Evolutionary conservation across 2,888 invertebrate genomes (phyloP).

Genomic region (Chymomyza procnemis): DNA sequence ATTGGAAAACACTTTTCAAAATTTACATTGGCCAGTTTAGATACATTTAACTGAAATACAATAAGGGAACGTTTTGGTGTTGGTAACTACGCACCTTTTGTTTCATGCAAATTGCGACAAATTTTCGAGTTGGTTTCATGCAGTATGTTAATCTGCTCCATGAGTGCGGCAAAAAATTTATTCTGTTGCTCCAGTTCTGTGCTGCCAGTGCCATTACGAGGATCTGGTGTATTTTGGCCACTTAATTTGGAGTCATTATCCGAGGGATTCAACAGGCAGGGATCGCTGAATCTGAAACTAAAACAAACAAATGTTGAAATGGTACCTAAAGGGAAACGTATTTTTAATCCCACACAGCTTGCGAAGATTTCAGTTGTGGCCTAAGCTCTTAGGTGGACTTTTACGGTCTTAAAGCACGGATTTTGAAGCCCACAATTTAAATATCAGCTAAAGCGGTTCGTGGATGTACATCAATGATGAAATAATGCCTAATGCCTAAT

Average conservation of each 20-base stretch:
- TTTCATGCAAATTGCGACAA: slow-evolving; percentile 86
- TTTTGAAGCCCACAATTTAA: too few relatives aligned
- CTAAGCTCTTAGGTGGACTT: too few relatives aligned
- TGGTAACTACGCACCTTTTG: slow-evolving; percentile 81
- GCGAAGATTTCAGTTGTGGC: too few relatives aligned
- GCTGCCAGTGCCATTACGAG: slow-evolving; percentile 57
- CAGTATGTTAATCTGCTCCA: slow-evolving; percentile 86
- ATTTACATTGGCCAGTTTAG: slow-evolving; percentile 14
- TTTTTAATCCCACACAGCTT: too few relatives aligned
- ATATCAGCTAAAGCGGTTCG: too few relatives aligned
- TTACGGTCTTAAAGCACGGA: too few relatives aligned
- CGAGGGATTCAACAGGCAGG: slow-evolving; percentile 77
- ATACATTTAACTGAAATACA: neutral
- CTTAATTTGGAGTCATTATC: slow-evolving; percentile 78
- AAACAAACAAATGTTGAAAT: neutral
- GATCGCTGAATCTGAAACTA: slow-evolving; percentile 78
- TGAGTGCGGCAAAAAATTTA: slow-evolving; percentile 80
- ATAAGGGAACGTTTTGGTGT: neutral
- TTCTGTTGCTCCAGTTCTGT: slow-evolving; percentile 75
- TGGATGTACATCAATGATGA: too few relatives aligned
- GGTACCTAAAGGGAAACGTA: neutral
- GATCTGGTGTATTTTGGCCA: slow-evolving; percentile 76
- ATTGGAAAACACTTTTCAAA: slow-evolving; percentile 10
- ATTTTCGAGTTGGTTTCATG: slow-evolving; percentile 87
- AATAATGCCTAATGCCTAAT: too few relatives aligned